These are phyloP conservation scores for Caenorhabditis sp. DNA, from an alignment of 2,888 invertebrate species.

Conservation along the genomic window DNA sequence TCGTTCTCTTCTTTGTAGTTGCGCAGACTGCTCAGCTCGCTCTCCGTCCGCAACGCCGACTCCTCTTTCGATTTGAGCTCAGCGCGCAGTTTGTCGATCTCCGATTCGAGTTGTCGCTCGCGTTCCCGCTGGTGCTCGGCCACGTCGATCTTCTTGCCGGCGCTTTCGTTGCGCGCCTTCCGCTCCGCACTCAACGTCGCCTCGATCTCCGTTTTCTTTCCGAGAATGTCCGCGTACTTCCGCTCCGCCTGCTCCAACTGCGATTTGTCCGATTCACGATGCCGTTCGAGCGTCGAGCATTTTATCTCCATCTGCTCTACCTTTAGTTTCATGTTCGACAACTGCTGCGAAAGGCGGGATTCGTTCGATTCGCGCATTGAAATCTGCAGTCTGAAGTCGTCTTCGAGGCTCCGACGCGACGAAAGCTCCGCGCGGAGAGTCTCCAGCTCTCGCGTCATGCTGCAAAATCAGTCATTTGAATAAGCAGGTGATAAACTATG, in stretches of 20 bases:
- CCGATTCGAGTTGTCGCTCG: constrained; percentile 64
- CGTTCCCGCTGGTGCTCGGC: constrained; percentile 66
- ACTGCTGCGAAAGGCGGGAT: constrained; percentile 85
- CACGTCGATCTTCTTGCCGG: constrained; percentile 77
- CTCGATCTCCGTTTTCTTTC: constrained; percentile 86
- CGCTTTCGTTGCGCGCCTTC: constrained; percentile 84
- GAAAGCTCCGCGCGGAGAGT: constrained; percentile 86
- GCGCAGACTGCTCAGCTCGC: constrained; percentile 82
- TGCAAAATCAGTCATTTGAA: too few relatives aligned
- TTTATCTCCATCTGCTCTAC: constrained; percentile 91
- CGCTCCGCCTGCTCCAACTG: constrained; percentile 86
- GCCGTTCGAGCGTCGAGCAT: constrained; percentile 87
- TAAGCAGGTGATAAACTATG: too few relatives aligned
- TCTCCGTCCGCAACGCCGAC: constrained; percentile 82
- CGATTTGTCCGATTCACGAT: constrained; percentile 87
- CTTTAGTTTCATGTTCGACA: constrained; percentile 88
- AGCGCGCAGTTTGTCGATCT: constrained; percentile 62
- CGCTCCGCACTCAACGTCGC: constrained; percentile 83
- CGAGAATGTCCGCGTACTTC: constrained; percentile 89
- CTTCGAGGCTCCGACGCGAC: constrained; percentile 85
- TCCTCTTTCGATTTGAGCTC: constrained; percentile 82
- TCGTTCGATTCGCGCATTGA: constrained; percentile 84
- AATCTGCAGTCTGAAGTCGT: constrained; percentile 86
- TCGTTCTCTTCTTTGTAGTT: constrained; percentile 81
- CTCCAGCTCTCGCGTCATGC: constrained; percentile 83